Evolutionary conservation across 1,140 invertebrate genomes (phyloP), one percentile per base, ranked within the genome.

Genomic region (Latrodectus geometricus): DNA sequence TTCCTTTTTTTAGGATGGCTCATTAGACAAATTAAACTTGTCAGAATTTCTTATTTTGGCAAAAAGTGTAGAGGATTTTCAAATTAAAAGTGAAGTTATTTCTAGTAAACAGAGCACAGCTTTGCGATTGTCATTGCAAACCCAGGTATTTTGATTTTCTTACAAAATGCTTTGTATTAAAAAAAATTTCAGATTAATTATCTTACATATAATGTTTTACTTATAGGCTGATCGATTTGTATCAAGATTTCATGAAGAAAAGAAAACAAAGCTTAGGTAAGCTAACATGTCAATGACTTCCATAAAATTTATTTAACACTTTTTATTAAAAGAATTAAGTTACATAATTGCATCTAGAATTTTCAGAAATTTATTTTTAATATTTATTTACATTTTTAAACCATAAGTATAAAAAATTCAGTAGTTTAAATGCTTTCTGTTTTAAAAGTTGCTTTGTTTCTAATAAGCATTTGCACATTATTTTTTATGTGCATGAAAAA

Each of bases 151-250:
- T 81, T 17, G 3, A 74, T 74, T 48, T 74, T 50, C 15, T 74
- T 14, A 61, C 8, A 4, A 35, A 35, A 70, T n/a, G 49, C 49
- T 48, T 74, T 35, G 2, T 52, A 52, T 74, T 48, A 74, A 5
- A 74, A 76, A n/a, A 15, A 56, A 50, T 76, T 52, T 54, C n/a
- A 54, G 70, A 70, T 23, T 61, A 54, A n/a, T 86, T 78, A 56
- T 48, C 68, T 20, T 15, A 70, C 50, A 72, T 78, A 74, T 80
- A 80, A 23, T 66, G 66, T 76, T 75, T 85, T 48, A 56, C 65
- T 72, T 66, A n/a, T 94, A 97, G 93, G 96, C 96, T 7, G 96
- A 95, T 89, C 95, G 95, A 90, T 99, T 98, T 92, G 95, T 98
- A 68, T 95, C 96, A 89, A 94, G 95, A 89, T 98, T 99, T 91